Conservation (phyloP, 2,888 invertebrate species). For the Rhyacophila evoluta region DNA sequence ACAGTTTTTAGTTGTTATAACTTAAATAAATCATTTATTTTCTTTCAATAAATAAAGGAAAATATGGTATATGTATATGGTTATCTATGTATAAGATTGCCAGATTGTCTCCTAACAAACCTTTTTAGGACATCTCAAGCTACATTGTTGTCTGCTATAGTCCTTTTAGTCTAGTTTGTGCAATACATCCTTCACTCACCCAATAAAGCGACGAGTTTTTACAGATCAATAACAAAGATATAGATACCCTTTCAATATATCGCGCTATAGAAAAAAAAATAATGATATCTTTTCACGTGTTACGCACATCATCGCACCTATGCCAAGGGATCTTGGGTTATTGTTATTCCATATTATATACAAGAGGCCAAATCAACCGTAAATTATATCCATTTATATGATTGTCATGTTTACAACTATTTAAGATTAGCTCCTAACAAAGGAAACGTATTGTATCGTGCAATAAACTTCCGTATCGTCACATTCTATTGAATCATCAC, state of each 20-base stretch:
- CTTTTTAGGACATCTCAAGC: neutral
- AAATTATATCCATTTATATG: neutral
- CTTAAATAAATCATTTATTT: too few species aligned
- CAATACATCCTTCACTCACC: slow-evolving; percentile 2
- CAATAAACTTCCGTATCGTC: too few species aligned
- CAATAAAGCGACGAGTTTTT: neutral
- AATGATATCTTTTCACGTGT: neutral
- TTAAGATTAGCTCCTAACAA: neutral
- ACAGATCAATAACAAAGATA: neutral
- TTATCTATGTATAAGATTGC: too few species aligned
- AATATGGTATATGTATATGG: too few species aligned
- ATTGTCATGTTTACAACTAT: neutral
- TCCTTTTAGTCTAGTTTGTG: neutral
- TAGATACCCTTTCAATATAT: slow-evolving; percentile 8
- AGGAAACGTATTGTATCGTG: neutral
- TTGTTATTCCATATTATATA: too few species aligned
- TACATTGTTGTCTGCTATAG: neutral
- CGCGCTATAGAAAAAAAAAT: neutral
- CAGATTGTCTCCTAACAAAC: neutral
- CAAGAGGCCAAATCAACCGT: neutral
- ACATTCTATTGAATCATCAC: too few species aligned
- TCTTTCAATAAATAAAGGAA: too few species aligned
- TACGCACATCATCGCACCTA: neutral
- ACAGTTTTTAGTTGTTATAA: too few species aligned
- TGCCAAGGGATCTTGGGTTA: neutral